phyloP scores from a whole-genome alignment of 2,888 invertebrate species.

The Dione juno region DNA sequence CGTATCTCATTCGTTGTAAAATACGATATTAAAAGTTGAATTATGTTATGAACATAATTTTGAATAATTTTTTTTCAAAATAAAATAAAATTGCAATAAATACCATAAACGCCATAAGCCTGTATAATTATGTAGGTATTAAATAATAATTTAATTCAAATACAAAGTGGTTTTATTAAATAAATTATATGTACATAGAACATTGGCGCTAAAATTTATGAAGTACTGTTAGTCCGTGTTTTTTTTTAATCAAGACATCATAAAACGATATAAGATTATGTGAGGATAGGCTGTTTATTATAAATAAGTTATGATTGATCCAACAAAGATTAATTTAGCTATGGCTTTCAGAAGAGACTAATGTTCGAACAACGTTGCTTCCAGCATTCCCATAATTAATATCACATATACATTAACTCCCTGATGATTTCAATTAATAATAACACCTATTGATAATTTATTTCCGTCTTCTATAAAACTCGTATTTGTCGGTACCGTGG shows the following conservation, averaged over 20 bases:
- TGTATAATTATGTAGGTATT: too few species aligned
- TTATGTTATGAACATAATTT: background rate
- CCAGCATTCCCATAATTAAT: slow-evolving; percentile 42
- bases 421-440: slow-evolving; percentile 45
- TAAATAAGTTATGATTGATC: slow-evolving; percentile 31
- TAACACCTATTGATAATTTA: slow-evolving; percentile 42
- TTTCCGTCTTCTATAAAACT: slow-evolving; percentile 43
- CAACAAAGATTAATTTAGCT: slow-evolving; percentile 31
- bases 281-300: background rate
- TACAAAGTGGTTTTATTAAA: too few species aligned
- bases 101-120: too few species aligned
- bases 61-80: too few species aligned
- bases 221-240: too few species aligned
- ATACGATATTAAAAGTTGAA: background rate
- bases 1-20: background rate
- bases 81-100: too few species aligned
- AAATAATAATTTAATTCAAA: too few species aligned
- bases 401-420: slow-evolving; percentile 39
- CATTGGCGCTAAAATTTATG: too few species aligned
- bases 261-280: background rate
- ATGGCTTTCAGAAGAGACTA: slow-evolving; percentile 38
- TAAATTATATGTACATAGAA: too few species aligned
- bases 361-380: slow-evolving; percentile 30
- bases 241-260: background rate
- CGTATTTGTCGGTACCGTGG: slow-evolving; percentile 37